Evolutionary conservation across 2,113 vertebrate genomes (phyloP), one percentile per base, ranked within the genome.

Genomic region (Chitala chitala): DNA sequence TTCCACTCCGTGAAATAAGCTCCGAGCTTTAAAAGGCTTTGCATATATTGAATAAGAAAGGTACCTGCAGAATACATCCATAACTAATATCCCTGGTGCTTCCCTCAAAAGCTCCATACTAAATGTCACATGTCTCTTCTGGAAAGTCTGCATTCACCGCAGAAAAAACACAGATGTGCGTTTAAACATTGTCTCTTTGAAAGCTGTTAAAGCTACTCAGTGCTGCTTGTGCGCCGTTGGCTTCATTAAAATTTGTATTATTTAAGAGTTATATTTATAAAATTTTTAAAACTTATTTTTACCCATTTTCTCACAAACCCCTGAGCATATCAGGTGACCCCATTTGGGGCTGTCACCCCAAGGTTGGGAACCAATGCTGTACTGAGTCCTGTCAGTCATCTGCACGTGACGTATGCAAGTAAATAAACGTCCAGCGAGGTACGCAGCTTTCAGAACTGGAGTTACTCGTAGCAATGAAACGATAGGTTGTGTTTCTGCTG

Each of bases 31-130:
- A 12, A 51, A 74, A 54, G 72, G 72, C 31, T 29, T 65, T 42
- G 50, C 10, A 50, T 65, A 53, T 38, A 74, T 40, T 51, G 17
- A 65, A 53, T 50, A 20, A n/a, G n/a, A 36, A 51, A 51, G 26
- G 29, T 20, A 56, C 6, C 20, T 9, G 40, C 26, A 59, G 53
- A 59, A 55, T 46, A 22, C 29, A 69, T 54, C 20, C 40, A 17
- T 26, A 31, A 46, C 55, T 40, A 61, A 63, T 59, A 40, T 63
- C 56, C 56, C 68, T 31, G 44, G 40, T 40, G 31, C 68, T 61
- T 59, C 70, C 38, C 24, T 71, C 26, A 40, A 59, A 71, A 36
- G 22, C 46, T 54, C 51, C 42, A 76, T n/a, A 68, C 4, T 15
- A 69, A 69, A 51, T 53, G 42, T 44, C 15, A 69, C n/a, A 59